phyloP scores from a whole-genome alignment of 2,888 invertebrate species.

The Lasioglossum morio region DNA sequence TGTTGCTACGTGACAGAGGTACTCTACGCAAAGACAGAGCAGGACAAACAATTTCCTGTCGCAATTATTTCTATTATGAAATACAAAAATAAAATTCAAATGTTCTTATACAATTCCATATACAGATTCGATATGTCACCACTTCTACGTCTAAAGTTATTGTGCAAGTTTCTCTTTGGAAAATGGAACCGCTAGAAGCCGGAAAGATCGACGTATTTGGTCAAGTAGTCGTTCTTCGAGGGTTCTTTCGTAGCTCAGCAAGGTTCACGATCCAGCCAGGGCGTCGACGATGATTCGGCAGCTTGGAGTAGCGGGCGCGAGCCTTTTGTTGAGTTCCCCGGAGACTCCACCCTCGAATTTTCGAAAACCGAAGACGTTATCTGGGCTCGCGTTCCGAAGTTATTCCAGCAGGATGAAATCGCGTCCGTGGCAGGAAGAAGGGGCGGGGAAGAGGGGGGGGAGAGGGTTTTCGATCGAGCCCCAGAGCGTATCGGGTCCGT shows the following conservation, averaged over 20 bases:
- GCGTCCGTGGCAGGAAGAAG: neutral
- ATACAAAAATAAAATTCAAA: neutral
- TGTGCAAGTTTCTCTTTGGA: neutral
- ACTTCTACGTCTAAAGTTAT: neutral
- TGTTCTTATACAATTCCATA: neutral
- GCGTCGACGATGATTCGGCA: slow-evolving; percentile 3
- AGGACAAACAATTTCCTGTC: neutral
- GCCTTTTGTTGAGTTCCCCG: neutral
- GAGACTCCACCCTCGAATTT: slow-evolving; percentile 1
- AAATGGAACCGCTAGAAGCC: neutral
- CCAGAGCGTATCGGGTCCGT: slow-evolving; percentile 43
- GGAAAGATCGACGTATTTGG: neutral
- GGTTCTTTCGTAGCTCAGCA: neutral
- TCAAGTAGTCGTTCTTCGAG: neutral
- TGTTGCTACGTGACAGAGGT: neutral
- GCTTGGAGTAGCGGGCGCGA: neutral
- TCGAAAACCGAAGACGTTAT: slow-evolving; percentile 5
- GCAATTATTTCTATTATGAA: neutral
- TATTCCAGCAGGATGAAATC: slow-evolving; percentile 7
- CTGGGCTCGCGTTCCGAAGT: neutral
- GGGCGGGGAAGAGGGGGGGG: neutral
- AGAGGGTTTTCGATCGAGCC: slow-evolving; percentile 42
- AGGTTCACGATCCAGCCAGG: neutral
- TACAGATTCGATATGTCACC: too few species aligned
- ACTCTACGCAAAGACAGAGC: neutral